phyloP scores from a whole-genome alignment of 2,797 vertebrate genomes.

The Phoeniculus purpureus region DNA sequence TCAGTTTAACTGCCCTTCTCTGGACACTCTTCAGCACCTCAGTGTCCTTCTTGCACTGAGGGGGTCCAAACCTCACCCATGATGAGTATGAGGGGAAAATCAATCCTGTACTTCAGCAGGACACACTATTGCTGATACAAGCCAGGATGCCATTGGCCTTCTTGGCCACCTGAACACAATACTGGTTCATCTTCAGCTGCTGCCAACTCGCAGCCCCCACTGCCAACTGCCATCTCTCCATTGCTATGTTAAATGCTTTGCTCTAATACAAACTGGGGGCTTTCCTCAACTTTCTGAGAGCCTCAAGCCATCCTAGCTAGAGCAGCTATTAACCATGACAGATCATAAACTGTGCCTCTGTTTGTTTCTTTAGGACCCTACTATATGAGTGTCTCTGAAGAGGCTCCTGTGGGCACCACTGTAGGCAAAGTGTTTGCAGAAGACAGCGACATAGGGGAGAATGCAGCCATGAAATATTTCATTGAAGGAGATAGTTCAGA shows the following conservation, averaged over 20 bases:
- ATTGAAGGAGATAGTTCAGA: slow-evolving; percentile 84
- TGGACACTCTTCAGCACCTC: too few relatives aligned
- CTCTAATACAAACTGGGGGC: background rate
- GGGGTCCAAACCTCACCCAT: too few relatives aligned
- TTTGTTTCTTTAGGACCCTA: slow-evolving; percentile 82
- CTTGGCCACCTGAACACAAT: too few relatives aligned
- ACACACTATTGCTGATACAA: too few relatives aligned
- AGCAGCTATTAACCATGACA: background rate
- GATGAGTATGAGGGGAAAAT: too few relatives aligned
- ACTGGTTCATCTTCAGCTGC: too few relatives aligned
- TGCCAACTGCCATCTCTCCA: too few relatives aligned
- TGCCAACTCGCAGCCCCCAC: too few relatives aligned
- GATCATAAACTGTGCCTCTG: background rate
- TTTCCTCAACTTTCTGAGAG: background rate
- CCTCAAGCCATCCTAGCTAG: background rate
- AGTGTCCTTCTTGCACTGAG: too few relatives aligned
- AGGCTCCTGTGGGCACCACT: slow-evolving; percentile 80
- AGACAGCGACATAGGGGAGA: slow-evolving; percentile 87
- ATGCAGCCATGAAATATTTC: slow-evolving; percentile 90
- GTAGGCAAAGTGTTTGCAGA: slow-evolving; percentile 88
- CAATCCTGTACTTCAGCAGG: too few relatives aligned
- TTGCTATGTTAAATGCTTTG: background rate
- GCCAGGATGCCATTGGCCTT: too few relatives aligned
- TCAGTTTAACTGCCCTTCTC: too few relatives aligned
- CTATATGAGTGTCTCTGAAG: slow-evolving; percentile 87